A percentile compares a stretch with the other conserved stretches of the same genome.
These are phyloP conservation scores for Genyomyrus donnyi DNA, from an alignment of 2,113 vertebrate genomes.

Conservation along the genomic window DNA sequence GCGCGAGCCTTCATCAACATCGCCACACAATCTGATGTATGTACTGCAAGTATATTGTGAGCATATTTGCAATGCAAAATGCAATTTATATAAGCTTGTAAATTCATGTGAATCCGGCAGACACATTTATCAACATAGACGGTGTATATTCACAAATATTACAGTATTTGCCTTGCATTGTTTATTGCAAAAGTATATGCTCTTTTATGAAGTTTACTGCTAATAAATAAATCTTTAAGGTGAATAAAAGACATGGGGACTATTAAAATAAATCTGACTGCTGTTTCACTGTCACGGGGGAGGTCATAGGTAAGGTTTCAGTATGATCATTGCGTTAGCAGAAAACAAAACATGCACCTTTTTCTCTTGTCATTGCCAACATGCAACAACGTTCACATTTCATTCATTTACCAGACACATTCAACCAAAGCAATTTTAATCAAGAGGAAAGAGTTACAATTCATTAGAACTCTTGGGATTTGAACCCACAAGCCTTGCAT, in stretches of 20 bases:
- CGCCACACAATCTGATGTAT: background rate
- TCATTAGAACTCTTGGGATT: background rate
- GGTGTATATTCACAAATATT: conserved; percentile 1
- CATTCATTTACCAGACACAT: background rate
- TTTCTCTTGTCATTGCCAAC: too few species aligned
- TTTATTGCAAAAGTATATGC: background rate
- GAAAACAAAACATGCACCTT: background rate
- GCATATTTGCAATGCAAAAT: background rate
- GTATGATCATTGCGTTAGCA: background rate
- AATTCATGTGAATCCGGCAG: background rate
- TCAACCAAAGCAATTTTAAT: background rate
- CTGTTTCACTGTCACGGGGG: background rate
- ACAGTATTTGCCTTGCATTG: background rate
- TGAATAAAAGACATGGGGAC: background rate
- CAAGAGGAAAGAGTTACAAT: background rate
- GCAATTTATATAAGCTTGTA: conserved; percentile 9
- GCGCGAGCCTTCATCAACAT: background rate
- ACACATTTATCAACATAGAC: conserved; percentile 8
- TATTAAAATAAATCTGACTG: background rate
- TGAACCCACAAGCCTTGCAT: background rate
- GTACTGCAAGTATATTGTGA: background rate
- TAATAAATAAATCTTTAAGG: background rate
- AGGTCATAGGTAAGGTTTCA: background rate
- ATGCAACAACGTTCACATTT: background rate
- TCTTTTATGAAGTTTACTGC: background rate